A percentile compares a stretch with the other conserved stretches of the same genome.
These are phyloP conservation scores for Colossoma macropomum DNA, from an alignment of 2,113 vertebrate genomes.

Conservation along the genomic window DNA sequence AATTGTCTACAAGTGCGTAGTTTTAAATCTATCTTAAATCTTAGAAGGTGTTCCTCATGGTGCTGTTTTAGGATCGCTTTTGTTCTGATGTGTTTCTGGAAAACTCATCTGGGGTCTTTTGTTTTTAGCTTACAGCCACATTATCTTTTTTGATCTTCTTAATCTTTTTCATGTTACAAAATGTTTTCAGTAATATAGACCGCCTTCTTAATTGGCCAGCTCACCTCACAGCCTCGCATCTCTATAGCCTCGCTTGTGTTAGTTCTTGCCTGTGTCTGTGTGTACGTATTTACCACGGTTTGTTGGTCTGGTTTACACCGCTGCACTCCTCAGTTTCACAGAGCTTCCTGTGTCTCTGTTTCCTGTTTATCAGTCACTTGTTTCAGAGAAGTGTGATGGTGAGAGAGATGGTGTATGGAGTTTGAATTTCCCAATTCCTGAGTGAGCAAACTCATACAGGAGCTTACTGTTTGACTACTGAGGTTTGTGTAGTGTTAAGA, in stretches of 20 bases:
- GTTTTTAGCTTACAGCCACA: background rate
- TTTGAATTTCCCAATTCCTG: slow-evolving; percentile 66
- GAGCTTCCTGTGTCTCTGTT: slow-evolving; percentile 81
- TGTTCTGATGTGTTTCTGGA: background rate
- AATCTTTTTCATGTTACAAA: background rate
- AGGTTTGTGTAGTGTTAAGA: slow-evolving; percentile 14
- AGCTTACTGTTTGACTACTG: slow-evolving; percentile 34
- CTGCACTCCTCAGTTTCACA: slow-evolving; percentile 76
- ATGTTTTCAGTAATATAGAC: slow-evolving; percentile 12
- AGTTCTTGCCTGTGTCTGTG: slow-evolving; percentile 6
- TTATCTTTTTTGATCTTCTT: background rate
- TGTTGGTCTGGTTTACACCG: slow-evolving; percentile 66
- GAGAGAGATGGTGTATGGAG: slow-evolving; percentile 65
- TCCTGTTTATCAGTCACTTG: slow-evolving; percentile 83
- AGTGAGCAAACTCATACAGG: slow-evolving; percentile 34
- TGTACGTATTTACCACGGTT: slow-evolving; percentile 59
- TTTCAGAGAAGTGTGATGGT: slow-evolving; percentile 74
- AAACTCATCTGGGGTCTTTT: background rate
- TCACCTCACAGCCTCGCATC: slow-evolving; percentile 8
- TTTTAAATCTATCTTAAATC: background rate
- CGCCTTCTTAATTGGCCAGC: slow-evolving; percentile 39
- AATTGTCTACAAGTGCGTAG: background rate
- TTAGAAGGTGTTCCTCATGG: background rate
- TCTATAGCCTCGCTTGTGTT: slow-evolving; percentile 16
- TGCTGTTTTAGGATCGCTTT: background rate